These are phyloP conservation scores for Clarias gariepinus DNA, from an alignment of 2,113 vertebrate genomes.

Conservation along the genomic window DNA sequence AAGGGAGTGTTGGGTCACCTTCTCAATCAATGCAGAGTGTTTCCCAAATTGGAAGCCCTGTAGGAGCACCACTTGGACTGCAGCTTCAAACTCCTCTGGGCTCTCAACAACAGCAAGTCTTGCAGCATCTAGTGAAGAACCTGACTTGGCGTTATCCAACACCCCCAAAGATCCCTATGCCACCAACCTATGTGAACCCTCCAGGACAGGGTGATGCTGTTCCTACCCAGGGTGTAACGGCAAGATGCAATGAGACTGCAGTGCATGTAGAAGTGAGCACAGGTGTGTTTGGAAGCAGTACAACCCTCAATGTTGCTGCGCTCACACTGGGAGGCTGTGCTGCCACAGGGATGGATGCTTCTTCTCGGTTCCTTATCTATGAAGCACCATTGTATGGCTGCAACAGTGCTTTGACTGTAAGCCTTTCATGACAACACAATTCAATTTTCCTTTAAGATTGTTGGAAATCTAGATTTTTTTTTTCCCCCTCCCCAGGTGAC, in stretches of 20 bases:
- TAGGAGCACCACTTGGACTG: background rate
- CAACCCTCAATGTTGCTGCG: too few relatives aligned
- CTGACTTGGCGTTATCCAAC: slow-evolving; percentile 34
- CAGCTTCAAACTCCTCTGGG: background rate
- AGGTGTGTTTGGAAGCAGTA: slow-evolving; percentile 68
- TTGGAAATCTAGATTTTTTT: too few relatives aligned
- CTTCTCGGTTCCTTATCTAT: too few relatives aligned
- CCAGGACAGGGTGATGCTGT: slow-evolving; percentile 40
- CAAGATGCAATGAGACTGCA: slow-evolving; percentile 56
- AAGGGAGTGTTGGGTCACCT: background rate
- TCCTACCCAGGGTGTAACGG: slow-evolving; percentile 42
- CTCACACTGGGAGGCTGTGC: too few relatives aligned
- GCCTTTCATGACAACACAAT: too few relatives aligned
- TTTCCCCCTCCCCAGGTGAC: too few relatives aligned
- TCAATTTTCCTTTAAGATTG: too few relatives aligned
- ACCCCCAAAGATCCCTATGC: background rate
- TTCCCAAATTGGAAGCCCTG: background rate
- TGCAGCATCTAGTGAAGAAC: slow-evolving; percentile 43
- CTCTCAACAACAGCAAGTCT: background rate
- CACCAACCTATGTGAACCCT: background rate
- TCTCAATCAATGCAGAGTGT: background rate
- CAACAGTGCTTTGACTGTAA: too few relatives aligned
- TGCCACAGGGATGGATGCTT: too few relatives aligned
- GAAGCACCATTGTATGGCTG: too few relatives aligned
- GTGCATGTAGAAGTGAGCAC: slow-evolving; percentile 60